These are phyloP conservation scores for Amphiura filiformis DNA, from an alignment of 35 echinoderm and acorn worm species.

Conservation along the genomic window DNA sequence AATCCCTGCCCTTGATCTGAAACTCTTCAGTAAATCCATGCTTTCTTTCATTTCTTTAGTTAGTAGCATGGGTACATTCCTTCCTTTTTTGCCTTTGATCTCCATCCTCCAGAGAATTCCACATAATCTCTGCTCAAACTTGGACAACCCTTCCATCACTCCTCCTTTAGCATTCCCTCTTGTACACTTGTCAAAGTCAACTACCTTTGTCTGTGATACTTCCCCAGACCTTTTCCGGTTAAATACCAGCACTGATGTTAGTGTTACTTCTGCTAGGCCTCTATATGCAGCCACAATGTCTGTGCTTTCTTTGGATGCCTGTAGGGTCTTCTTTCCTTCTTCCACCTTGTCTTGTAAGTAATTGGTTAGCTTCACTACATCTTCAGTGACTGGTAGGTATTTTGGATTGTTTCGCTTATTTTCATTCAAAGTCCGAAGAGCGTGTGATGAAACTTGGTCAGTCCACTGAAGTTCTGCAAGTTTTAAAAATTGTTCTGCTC, in stretches of 20 bases:
- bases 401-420: conserved; percentile 83
- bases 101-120: conserved; percentile 36
- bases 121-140: conserved; percentile 23
- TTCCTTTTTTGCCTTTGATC: conserved; percentile 45
- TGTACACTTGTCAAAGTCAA: neutral
- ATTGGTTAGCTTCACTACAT: conserved; percentile 63
- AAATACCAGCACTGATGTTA: conserved; percentile 47
- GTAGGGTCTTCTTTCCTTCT: neutral
- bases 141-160: neutral
- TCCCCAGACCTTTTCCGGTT: conserved; percentile 48
- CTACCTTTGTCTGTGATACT: conserved; percentile 46
- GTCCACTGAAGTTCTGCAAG: conserved; percentile 25
- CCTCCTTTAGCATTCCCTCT: neutral
- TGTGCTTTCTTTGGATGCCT: neutral
- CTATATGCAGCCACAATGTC: neutral
- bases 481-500: neutral
- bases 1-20: conserved; percentile 11
- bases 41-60: conserved; percentile 22
- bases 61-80: conserved; percentile 34
- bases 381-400: conserved; percentile 63
- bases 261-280: neutral
- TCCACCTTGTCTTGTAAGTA: conserved; percentile 28
- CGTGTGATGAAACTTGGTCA: conserved; percentile 53
- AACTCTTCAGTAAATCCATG: conserved; percentile 5
- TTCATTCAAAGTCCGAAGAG: conserved; percentile 59